Conservation (phyloP, 2,797 vertebrate species). For the Scolopax bukidnonensis region DNA sequence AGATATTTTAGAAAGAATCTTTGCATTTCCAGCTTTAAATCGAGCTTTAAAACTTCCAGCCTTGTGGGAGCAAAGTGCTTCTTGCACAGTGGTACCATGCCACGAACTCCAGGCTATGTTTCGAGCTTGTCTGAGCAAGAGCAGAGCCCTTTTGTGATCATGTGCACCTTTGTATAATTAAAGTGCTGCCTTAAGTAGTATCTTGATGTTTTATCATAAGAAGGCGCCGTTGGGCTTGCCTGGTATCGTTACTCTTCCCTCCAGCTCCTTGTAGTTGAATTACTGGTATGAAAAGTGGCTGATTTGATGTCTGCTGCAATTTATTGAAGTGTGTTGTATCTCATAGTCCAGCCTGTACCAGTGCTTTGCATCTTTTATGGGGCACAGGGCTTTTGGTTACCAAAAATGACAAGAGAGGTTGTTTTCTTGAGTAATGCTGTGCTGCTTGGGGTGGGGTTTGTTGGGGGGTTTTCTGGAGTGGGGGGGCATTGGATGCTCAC, state of each 20-base stretch:
- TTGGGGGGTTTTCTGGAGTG: background rate
- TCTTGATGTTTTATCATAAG: slow-evolving; percentile 25
- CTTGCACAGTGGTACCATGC: background rate
- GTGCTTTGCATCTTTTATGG: background rate
- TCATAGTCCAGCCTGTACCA: background rate
- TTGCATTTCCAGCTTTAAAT: background rate
- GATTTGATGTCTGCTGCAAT: background rate
- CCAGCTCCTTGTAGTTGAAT: background rate
- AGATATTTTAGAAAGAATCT: background rate
- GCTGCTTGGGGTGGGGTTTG: background rate
- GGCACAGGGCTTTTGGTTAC: background rate
- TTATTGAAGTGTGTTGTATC: background rate
- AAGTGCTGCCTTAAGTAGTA: slow-evolving; percentile 28
- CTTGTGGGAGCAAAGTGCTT: background rate
- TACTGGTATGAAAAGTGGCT: slow-evolving; percentile 9
- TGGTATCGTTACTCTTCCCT: background rate
- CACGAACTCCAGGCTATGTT: slow-evolving; percentile 30
- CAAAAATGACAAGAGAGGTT: background rate
- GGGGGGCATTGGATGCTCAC: background rate
- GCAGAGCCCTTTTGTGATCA: background rate
- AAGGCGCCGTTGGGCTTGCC: slow-evolving; percentile 8
- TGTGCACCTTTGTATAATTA: slow-evolving; percentile 8
- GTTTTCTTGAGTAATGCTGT: background rate
- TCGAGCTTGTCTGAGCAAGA: slow-evolving; percentile 40
- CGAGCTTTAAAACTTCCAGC: background rate